Base-by-base conservation (phyloP, 2,888 invertebrate genomes). In the Melanotus villosus region DNA sequence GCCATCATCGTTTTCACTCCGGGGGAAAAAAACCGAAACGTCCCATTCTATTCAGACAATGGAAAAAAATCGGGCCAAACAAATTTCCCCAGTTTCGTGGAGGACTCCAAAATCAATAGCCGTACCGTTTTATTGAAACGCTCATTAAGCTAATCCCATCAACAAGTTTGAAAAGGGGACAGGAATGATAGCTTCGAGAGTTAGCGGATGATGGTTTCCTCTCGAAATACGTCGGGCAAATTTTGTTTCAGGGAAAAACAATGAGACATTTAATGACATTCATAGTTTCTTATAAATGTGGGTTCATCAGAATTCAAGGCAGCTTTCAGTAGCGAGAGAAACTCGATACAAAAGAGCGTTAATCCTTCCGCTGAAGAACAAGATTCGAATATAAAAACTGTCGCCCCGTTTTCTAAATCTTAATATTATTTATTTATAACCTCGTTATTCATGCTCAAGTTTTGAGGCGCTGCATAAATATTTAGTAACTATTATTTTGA, bases 271-370 rank as follows among this genome's bases (percentile, higher is more conserved):
- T 68, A 68, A 68, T 68, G 63, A 58, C 50, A 68, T 68, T 68
- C 68, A 68, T 68, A 68, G 63, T 68, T 68, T 68, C 58, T 50
- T 64, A 64, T 58, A 64, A 72, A 65, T 66, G 60, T 50, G 59
- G n/a, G 68, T 74, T 73, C 68, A 74, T 76, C 72, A 76, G 70
- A 73, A 76, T 76, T 76, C 76, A 73, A 66, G 62, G 58, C 69
- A 65, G 69, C 72, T 70, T 70, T 66, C 65, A 43, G 58, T 56
- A 59, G 68, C 68, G 72, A 72, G 52, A 62, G 70, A 58, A 68
- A 65, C 59, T 50, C 57, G 64, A 62, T 71, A 74, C 74, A 76
- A 76, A 71, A 70, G 65, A 59, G 72, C 72, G 71, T 71, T 76
- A 76, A 74, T 76, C 76, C 73, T 74, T 76, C 74, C 76, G 72